Conservation (phyloP, 2,888 invertebrate species). For the Rapana venosa region DNA sequence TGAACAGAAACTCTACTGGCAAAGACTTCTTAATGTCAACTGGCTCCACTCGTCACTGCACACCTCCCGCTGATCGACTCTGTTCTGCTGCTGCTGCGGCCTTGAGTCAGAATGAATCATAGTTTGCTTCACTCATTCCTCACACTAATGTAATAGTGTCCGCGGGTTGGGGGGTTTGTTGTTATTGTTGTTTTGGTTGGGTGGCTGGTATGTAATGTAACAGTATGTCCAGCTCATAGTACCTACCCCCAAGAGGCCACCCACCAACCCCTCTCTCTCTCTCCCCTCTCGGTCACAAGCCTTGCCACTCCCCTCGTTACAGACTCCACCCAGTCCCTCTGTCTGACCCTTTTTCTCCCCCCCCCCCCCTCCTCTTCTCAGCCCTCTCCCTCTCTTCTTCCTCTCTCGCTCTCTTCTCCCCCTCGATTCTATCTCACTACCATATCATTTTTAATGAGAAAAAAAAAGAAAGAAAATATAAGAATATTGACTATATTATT, state of each 20-base stretch:
- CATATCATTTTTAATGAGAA: too few species aligned
- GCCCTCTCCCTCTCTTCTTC: background rate
- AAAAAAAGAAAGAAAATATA: too few species aligned
- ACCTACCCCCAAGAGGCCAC: background rate
- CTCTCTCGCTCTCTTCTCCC: background rate
- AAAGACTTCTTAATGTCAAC: constrained; percentile 24
- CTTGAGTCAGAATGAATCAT: background rate
- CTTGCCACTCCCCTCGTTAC: background rate
- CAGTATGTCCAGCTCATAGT: background rate
- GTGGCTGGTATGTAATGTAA: background rate
- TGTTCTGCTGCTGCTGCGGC: background rate
- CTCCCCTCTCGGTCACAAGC: background rate
- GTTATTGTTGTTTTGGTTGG: background rate
- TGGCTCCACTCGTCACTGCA: background rate
- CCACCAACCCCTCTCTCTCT: background rate
- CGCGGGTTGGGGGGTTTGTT: background rate
- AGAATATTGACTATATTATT: too few species aligned
- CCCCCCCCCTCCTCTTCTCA: background rate
- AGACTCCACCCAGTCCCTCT: background rate
- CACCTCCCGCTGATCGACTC: background rate
- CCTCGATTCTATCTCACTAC: background rate
- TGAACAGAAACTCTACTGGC: background rate
- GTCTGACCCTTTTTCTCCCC: background rate
- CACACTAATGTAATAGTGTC: too few species aligned
- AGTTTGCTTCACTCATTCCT: too few species aligned